These are phyloP conservation scores for Psilanteris sp. DNA, from an alignment of 1,140 invertebrate species.

Conservation along the genomic window DNA sequence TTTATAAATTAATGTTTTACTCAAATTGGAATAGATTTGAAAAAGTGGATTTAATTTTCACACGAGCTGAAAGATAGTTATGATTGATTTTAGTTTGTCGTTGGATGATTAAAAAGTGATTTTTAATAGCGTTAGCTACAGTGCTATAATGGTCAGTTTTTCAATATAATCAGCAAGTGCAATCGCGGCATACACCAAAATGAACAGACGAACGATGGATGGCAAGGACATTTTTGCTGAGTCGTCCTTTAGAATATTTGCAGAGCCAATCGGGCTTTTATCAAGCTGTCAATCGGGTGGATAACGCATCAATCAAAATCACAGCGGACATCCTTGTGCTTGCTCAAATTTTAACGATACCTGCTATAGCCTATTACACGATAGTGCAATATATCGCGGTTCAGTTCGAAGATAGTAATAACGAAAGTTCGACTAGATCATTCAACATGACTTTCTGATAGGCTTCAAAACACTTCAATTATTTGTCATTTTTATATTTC, in stretches of 20 bases:
- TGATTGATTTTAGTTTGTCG: conserved; percentile 6
- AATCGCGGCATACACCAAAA: conserved; percentile 33
- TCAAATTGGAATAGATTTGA: too few species aligned
- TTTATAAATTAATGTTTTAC: too few species aligned
- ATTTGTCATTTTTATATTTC: too few species aligned
- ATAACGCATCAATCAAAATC: conserved; percentile 67
- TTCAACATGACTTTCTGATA: conserved; percentile 4
- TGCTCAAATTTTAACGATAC: conserved; percentile 54
- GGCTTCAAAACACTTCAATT: conserved; percentile 12
- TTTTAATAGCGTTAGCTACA: conserved; percentile 30
- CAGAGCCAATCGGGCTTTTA: conserved; percentile 63
- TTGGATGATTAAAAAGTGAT: conserved; percentile 32
- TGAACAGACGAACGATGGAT: conserved; percentile 46
- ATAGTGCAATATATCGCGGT: conserved; percentile 19
- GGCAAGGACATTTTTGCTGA: conserved; percentile 61
- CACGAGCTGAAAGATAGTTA: background rate
- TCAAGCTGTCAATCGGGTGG: conserved; percentile 59
- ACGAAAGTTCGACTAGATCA: background rate
- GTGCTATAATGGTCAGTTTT: conserved; percentile 37
- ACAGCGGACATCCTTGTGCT: conserved; percentile 42
- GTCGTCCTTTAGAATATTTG: conserved; percentile 62
- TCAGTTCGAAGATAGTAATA: conserved; percentile 11
- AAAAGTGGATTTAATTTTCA: too few species aligned
- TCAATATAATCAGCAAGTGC: conserved; percentile 39
- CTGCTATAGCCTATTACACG: conserved; percentile 31